Conservation (phyloP, 1,140 invertebrate genomes). For the Macrostomum lignano region DNA sequence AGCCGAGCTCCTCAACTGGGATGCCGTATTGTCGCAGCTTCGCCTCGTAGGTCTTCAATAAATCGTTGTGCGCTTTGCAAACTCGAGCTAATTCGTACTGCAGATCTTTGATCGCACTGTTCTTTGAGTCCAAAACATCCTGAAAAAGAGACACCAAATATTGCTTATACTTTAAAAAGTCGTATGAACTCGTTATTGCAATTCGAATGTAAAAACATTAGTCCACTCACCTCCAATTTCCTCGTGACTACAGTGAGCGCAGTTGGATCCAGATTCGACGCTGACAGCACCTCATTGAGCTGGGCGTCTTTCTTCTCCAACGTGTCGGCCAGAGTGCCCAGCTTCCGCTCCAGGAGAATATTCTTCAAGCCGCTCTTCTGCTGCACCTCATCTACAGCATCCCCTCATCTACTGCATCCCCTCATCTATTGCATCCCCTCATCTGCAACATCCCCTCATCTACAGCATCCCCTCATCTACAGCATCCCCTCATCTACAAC, state of each 20-base stretch:
- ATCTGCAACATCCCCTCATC: too few relatives aligned
- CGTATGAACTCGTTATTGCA: constrained; percentile 1
- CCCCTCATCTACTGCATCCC: constrained; percentile 46
- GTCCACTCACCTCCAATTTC: constrained; percentile 34
- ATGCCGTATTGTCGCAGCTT: constrained; percentile 44
- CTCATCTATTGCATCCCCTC: too few relatives aligned
- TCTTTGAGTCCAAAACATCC: constrained; percentile 41
- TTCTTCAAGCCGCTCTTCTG: constrained; percentile 49
- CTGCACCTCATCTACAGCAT: constrained; percentile 51
- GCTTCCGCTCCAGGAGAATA: constrained; percentile 42
- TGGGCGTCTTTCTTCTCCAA: constrained; percentile 40
- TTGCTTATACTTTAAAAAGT: constrained; percentile 1
- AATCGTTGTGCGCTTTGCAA: constrained; percentile 49
- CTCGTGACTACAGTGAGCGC: constrained; percentile 33
- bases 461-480: too few relatives aligned
- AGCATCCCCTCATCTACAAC: too few relatives aligned
- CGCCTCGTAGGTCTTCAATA: constrained; percentile 42
- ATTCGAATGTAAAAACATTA: too few relatives aligned
- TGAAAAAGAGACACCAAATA: constrained; percentile 10
- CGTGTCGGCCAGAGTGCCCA: constrained; percentile 36
- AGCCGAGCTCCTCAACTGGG: constrained; percentile 36
- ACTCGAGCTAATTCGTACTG: constrained; percentile 48
- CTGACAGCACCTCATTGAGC: constrained; percentile 37
- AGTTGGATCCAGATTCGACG: constrained; percentile 34
- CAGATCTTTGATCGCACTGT: constrained; percentile 46